Base-by-base conservation (phyloP, 2,888 invertebrate genomes). In the Cybosia mesomella region DNA sequence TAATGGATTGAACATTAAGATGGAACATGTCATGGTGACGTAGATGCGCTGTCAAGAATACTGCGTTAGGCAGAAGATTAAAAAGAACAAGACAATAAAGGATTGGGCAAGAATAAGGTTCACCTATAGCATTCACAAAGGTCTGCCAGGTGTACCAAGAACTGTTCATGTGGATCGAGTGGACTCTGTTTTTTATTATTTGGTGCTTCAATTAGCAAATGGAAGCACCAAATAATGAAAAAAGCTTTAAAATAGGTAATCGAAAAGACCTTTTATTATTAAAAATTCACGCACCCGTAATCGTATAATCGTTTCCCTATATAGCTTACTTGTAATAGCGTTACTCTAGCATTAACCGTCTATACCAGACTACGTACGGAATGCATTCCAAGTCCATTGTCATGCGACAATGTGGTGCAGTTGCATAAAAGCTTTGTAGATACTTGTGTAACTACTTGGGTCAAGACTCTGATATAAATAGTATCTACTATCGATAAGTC, bases 351-450 rank as follows among this genome's bases (percentile, higher is more conserved):
- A 79, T 75, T 78, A 78, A 82, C 77, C 75, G 80, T 76, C 76
- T 82, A 77, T 71, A 74, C 83, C 80, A 83, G 85, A 87, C 85
- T 87, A 85, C 79, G 84, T 79, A 76, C 79, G 87, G 89, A 90
- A 89, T 88, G 86, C 85, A 88, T 86, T 87, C 87, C 91, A 89
- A 91, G 91, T 89, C 87, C 91, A 93, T 92, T 92, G 93, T 92
- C 92, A 92, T 88, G 87, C 88, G 85, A 84, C 85, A 82, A 81
- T 84, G 84, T 83, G 83, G 78, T 83, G 83, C 85, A 85, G 87
- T 90, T 89, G 89, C 88, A 89, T 89, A 87, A 88, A 85, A 72
- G 74, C 77, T 76, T 77, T 80, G 81, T 83, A 81, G 82, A 77
- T 76, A 77, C 84, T 92, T 92, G 89, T 89, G 89, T 85, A 92